Conservation (phyloP, 2,888 invertebrate species). For the Drosophila borborema region DNA sequence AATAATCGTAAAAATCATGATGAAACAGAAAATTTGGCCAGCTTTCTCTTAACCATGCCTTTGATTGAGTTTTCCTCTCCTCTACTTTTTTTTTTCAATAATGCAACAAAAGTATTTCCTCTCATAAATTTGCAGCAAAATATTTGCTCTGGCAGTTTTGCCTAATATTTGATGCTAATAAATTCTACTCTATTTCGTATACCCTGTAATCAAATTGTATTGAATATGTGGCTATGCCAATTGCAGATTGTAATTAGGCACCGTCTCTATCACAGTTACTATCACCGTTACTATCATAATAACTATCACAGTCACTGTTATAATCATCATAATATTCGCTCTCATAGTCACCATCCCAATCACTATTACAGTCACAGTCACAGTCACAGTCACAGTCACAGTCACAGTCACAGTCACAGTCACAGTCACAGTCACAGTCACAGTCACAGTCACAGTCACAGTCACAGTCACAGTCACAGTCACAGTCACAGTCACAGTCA, state of each 20-base stretch:
- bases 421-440: too few species aligned
- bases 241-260: background rate
- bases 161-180: conserved; percentile 5
- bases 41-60: conserved; percentile 19
- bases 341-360: too few species aligned
- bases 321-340: too few species aligned
- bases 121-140: conserved; percentile 23
- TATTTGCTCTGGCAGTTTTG: conserved; percentile 12
- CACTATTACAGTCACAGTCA: too few species aligned
- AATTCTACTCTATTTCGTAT: conserved; percentile 8
- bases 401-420: too few species aligned
- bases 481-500: background rate
- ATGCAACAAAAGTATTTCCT: conserved; percentile 35
- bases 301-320: too few species aligned
- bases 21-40: conserved; percentile 56
- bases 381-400: too few species aligned
- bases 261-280: too few species aligned
- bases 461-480: too few species aligned
- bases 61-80: conserved; percentile 24
- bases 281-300: too few species aligned
- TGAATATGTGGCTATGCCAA: background rate
- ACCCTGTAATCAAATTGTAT: background rate
- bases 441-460: too few species aligned
- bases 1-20: conserved; percentile 64
- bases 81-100: conserved; percentile 6